Evolutionary conservation across 2,113 vertebrate genomes (phyloP).

Genomic region (Serilophus lunatus): DNA sequence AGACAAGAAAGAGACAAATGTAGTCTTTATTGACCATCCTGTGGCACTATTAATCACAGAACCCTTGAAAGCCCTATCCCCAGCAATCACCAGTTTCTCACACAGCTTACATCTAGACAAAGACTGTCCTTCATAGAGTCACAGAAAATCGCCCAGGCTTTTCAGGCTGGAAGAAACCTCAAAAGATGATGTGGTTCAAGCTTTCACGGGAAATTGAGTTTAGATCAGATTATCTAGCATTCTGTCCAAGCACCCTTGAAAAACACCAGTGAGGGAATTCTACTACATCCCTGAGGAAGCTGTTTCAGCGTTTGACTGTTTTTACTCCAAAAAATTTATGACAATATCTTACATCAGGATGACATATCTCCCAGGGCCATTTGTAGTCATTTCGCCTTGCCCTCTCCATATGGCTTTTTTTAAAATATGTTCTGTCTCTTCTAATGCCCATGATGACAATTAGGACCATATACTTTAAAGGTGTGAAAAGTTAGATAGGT

Average conservation of each 20-base stretch:
- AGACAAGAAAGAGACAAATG: neutral
- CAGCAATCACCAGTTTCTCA: neutral
- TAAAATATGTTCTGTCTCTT: neutral
- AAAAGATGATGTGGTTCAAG: neutral
- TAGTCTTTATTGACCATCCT: neutral
- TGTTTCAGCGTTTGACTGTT: neutral
- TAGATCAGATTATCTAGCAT: neutral
- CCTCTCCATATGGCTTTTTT: neutral
- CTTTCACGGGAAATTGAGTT: neutral
- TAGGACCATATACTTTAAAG: neutral
- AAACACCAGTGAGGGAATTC: neutral
- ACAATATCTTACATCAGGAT: neutral
- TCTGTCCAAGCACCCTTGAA: neutral
- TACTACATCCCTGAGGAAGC: neutral
- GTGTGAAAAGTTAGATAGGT: neutral
- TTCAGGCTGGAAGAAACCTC: neutral
- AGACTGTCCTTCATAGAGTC: neutral
- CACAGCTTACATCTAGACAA: neutral
- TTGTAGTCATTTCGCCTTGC: neutral
- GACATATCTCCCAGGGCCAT: neutral
- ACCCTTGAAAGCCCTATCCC: neutral
- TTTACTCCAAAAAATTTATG: neutral
- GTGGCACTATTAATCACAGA: neutral
- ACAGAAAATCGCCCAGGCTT: neutral
- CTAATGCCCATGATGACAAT: neutral